Evolutionary conservation across 2,888 invertebrate genomes (phyloP), one percentile per base, ranked within the genome.

Genomic region (Melitaea athalia): DNA sequence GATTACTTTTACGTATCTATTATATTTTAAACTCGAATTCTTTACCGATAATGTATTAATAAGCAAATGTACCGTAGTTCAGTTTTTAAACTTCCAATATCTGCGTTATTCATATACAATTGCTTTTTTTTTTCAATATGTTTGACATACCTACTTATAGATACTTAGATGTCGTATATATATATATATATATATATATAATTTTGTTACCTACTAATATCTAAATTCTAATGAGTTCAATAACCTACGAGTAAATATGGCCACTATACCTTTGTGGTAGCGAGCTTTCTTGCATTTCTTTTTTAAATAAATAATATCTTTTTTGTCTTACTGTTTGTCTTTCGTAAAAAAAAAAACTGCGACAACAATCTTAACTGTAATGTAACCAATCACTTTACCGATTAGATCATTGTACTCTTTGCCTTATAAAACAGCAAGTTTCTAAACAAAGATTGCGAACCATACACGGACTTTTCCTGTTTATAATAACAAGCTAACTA

Each of bases 401-500:
- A 57, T 42, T 47, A 49, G 33, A 31, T 49, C 31, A 49, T 47
- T 61, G 31, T 15, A 59, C 60, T 33, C n/a, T 10, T 49, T 61
- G 33, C 47, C 60, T 33, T 60, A 47, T 49, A 60, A 33, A 60
- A 49, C 15, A n/a, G 47, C 31, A 57, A 49, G 53, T 68, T 63
- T 68, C 68, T 63, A 68, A 63, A 63, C 63, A 68, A 59, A 63
- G 50, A 57, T 50, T 33, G 59, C 63, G 17, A 63, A 38, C 63
- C 62, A 49, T 70, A 59, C 53, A 55, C 14, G 47, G 53, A 61
- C 55, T 64, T 59, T 70, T 68, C 62, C 70, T 70, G 67, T 67
- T 70, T 64, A 64, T 67, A 67, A 61, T 47, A 47, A 50, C 53
- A 38, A 57, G 38, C 38, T 61, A 52, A 60, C 59, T 61, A 60